Evolutionary conservation across 1,140 invertebrate species (phyloP), one percentile per base, ranked within the genome.

Genomic region (Popillia japonica): DNA sequence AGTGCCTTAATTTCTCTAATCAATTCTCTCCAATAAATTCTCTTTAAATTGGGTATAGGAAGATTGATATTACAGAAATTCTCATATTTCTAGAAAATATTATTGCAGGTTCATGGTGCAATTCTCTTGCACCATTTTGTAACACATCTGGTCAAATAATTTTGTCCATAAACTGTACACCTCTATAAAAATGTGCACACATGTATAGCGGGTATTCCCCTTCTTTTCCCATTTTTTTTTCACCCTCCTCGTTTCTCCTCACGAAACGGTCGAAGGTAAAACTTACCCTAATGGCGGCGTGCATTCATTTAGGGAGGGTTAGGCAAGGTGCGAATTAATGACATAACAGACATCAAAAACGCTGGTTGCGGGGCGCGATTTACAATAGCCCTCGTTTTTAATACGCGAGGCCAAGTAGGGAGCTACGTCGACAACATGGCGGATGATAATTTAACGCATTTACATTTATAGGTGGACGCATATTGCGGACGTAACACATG

Each of bases 251-350:
- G n/a, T 68, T 34, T 10, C 61, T 23, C 61, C 8, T 23, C 20
- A 23, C 22, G 2, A 22, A 68, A 68, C 61, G 44, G 44, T 17
- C 44, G 61, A 68, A 23, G 61, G 61, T 68, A 68, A 68, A 68
- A 68, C n/a, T 68, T 68, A 68, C 61, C 61, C 61, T 74, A 74
- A 74, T 74, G 72, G 72, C 72, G 22, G 61, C 61, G n/a, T 34
- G 64, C 17, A 40, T 44, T 17, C 72, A 20, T 27, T 22, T 34
- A 27, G 72, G 72, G 40, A 27, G 34, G 40, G 34, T 8, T 11
- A 41, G 40, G 72, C 72, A 74, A 74, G 72, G 72, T 74, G 72
- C 27, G 72, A 74, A 74, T 74, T 74, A 74, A 74, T 74, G 41
- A 74, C 34, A 74, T 44, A 74, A 41, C 27, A 74, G 41, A 74